Evolutionary conservation across 1,140 invertebrate species (phyloP).

Genomic region (Pseudomyrmex cubaensis): DNA sequence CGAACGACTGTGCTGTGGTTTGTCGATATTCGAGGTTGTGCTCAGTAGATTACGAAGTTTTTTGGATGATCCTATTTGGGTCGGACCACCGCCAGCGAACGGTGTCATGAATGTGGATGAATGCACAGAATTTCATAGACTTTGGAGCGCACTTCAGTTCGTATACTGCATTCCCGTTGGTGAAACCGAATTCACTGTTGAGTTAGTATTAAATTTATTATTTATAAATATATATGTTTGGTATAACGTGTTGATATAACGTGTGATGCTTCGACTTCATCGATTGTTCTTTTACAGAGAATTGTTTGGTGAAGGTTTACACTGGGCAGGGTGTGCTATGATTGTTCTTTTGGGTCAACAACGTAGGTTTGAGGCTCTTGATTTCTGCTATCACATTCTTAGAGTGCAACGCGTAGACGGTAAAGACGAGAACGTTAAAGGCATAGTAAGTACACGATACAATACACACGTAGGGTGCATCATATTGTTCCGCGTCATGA

Average conservation of each 20-base stretch:
- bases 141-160: conserved; percentile 99
- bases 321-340: conserved; percentile 99
- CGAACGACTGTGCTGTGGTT: conserved; percentile 98
- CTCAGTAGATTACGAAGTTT: conserved; percentile 94
- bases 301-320: conserved; percentile 98
- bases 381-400: conserved; percentile 99
- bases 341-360: conserved; percentile 98
- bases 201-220: conserved; percentile 88
- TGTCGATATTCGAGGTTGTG: conserved; percentile 99
- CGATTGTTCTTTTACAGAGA: conserved; percentile 88
- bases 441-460: conserved; percentile 92
- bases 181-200: conserved; percentile 98
- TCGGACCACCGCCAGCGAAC: conserved; percentile 94
- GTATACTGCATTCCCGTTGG: conserved; percentile 98
- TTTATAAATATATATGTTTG: background rate
- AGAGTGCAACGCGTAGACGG: conserved; percentile 98
- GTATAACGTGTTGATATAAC: background rate
- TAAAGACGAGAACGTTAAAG: conserved; percentile 98
- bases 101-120: conserved; percentile 98
- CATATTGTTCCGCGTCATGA: too few species aligned
- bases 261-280: conserved; percentile 34
- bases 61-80: conserved; percentile 96
- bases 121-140: conserved; percentile 98
- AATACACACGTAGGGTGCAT: background rate
- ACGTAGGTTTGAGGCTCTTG: conserved; percentile 98